Percentiles rank a stretch among this genome's conserved stretches.
Evolutionary conservation across 2,113 vertebrate genomes (phyloP).

Genomic region (Anarhynchus alexandrinus): DNA sequence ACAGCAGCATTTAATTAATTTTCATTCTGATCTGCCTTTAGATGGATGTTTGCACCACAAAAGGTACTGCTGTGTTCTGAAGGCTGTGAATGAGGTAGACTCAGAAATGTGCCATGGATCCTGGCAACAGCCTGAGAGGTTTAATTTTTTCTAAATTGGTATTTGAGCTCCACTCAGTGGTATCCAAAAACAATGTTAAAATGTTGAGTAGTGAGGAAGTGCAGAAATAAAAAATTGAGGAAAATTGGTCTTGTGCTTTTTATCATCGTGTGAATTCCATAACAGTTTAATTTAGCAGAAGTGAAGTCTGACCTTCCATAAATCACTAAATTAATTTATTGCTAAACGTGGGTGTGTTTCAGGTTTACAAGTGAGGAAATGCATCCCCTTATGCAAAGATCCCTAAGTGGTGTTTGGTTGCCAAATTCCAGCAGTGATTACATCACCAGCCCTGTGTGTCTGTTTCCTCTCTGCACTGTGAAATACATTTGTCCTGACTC

Average conservation of each 20-base stretch:
- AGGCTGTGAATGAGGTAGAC: not conserved
- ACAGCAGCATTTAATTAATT: not conserved
- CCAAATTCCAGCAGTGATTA: not conserved
- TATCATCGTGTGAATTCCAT: not conserved
- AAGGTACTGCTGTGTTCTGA: not conserved
- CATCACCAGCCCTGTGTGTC: not conserved
- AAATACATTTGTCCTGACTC: too few relatives aligned
- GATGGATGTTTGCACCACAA: not conserved
- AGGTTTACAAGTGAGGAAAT: not conserved
- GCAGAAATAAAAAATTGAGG: not conserved
- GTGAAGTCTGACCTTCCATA: not conserved
- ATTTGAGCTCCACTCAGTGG: conserved; percentile 64
- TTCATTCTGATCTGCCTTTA: not conserved
- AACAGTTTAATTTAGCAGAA: not conserved
- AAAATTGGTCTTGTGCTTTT: not conserved
- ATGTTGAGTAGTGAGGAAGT: not conserved
- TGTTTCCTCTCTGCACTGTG: too few relatives aligned
- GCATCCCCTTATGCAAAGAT: not conserved
- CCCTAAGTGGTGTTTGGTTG: not conserved
- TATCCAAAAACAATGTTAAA: not conserved
- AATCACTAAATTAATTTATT: not conserved
- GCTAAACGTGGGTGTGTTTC: not conserved
- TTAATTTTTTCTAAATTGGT: conserved; percentile 19
- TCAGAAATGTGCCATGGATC: not conserved
- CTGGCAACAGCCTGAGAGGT: not conserved